A percentile compares a stretch with the other conserved stretches of the same genome.
phyloP scores from a whole-genome alignment of 2,113 vertebrate genomes.

The Apeltes quadracus region DNA sequence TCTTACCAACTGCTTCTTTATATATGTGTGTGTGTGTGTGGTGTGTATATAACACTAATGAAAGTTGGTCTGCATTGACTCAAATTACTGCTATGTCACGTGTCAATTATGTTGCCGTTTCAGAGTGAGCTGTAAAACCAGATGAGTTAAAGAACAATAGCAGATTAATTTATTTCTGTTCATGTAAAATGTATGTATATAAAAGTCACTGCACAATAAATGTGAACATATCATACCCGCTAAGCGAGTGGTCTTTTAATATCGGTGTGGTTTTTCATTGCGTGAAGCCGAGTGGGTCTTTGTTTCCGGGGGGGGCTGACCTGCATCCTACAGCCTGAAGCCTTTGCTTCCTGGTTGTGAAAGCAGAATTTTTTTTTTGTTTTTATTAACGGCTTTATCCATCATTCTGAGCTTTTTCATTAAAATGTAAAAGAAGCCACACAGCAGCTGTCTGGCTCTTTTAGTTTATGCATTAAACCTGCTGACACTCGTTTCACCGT shows the following conservation, averaged over 20 bases:
- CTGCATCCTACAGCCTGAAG: constrained; percentile 17
- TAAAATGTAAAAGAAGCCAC: constrained; percentile 66
- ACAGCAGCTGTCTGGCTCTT: constrained; percentile 20
- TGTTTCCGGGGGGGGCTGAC: constrained; percentile 33
- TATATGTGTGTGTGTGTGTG: constrained; percentile 19
- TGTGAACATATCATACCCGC: constrained; percentile 73
- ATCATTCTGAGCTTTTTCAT: constrained; percentile 46
- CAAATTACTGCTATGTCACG: constrained; percentile 63
- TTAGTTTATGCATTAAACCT: constrained; percentile 52
- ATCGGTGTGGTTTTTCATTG: not conserved
- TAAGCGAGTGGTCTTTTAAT: constrained; percentile 47
- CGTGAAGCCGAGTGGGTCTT: constrained; percentile 33
- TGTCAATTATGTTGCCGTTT: constrained; percentile 49
- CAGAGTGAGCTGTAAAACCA: constrained; percentile 51
- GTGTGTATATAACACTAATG: constrained; percentile 57
- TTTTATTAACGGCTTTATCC: constrained; percentile 56
- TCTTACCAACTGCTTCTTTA: constrained; percentile 64
- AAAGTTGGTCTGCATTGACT: constrained; percentile 44
- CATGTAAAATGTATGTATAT: constrained; percentile 81
- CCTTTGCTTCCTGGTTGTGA: constrained; percentile 32
- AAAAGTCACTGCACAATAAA: constrained; percentile 82
- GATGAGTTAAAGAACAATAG: constrained; percentile 64
- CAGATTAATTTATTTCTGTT: constrained; percentile 79
- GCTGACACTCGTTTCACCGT: constrained; percentile 30
- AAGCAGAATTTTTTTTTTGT: not conserved